Conservation (phyloP, 2,113 vertebrate genomes). For the Emberiza fucata region DNA sequence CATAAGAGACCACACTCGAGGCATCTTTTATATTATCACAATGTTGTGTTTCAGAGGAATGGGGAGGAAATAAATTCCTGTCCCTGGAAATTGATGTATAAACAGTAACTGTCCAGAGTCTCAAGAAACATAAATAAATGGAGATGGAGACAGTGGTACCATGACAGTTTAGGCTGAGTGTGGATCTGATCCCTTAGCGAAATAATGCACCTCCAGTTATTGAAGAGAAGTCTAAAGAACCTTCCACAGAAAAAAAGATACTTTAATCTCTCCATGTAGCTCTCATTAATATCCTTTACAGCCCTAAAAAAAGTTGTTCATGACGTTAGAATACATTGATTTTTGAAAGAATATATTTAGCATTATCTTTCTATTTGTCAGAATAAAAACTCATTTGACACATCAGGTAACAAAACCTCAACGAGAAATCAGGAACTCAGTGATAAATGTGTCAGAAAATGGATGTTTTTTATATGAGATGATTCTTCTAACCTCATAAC, state of each 20-base stretch:
- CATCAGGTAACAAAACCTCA: neutral
- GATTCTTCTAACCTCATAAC: neutral
- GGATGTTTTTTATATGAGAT: neutral
- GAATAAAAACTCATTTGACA: neutral
- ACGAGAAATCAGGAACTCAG: neutral
- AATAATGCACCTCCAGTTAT: neutral
- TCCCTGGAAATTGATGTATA: neutral
- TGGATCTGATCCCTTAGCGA: neutral
- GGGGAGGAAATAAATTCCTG: constrained; percentile 1
- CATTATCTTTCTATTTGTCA: neutral
- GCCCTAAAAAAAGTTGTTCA: neutral
- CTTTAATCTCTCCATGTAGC: neutral
- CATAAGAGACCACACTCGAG: constrained; percentile 25
- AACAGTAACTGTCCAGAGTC: neutral
- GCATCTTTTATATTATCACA: neutral
- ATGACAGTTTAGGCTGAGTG: neutral
- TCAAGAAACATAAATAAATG: neutral
- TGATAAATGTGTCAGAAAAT: neutral
- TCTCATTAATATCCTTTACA: neutral
- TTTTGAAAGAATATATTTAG: neutral
- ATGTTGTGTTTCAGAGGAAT: neutral
- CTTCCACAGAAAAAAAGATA: neutral
- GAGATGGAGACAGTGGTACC: neutral
- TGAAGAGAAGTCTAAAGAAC: neutral
- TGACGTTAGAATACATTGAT: neutral